Conservation (phyloP, 2,797 vertebrate genomes). For the Channallabes apus region DNA sequence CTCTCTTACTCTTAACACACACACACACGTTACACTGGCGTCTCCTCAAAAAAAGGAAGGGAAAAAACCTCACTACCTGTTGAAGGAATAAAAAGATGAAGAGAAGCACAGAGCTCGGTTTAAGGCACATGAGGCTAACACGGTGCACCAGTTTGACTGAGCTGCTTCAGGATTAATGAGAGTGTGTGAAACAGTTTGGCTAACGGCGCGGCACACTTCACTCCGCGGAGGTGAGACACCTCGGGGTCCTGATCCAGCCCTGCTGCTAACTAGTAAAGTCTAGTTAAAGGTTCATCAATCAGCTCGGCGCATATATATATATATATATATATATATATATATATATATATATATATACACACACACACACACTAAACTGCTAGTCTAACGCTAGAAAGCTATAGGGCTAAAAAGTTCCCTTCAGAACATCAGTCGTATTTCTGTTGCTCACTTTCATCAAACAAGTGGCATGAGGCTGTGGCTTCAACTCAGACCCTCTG, state of each 20-base stretch:
- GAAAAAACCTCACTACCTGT: neutral
- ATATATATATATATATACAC: too few species aligned
- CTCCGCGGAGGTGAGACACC: neutral
- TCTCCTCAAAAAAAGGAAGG: too few species aligned
- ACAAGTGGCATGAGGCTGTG: neutral
- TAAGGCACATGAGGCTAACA: too few species aligned
- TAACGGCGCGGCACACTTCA: slow-evolving; percentile 25
- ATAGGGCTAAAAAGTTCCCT: neutral
- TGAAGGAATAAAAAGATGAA: neutral
- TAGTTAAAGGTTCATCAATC: too few species aligned
- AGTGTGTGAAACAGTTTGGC: neutral
- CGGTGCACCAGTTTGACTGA: too few species aligned
- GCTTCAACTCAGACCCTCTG: neutral
- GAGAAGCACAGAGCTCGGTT: neutral
- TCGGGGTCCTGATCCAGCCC: neutral
- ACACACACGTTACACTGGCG: too few species aligned
- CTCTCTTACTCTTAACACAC: neutral
- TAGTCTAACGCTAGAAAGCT: neutral
- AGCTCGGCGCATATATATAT: too few species aligned
- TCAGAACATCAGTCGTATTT: neutral
- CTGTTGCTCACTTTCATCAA: neutral
- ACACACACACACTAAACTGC: neutral
- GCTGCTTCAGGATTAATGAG: slow-evolving; percentile 8
- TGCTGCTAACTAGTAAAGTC: neutral
- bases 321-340: too few species aligned